Percentiles rank a stretch among this genome's conserved stretches.
Evolutionary conservation across 2,888 invertebrate species (phyloP).

Genomic region (Charanyca ferruginea): DNA sequence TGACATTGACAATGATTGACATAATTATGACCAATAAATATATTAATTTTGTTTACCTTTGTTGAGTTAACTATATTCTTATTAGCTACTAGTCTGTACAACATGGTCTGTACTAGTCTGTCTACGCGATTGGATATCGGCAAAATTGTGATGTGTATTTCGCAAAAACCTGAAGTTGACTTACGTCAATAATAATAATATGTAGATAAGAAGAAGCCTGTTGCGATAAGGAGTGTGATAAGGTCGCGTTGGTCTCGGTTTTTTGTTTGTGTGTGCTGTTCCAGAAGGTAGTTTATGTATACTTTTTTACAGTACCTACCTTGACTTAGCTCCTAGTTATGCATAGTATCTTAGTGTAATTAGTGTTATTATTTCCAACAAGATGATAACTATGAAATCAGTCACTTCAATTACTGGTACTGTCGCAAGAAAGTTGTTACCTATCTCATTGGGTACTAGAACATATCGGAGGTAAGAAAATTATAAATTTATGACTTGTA

Average conservation of each 20-base stretch:
- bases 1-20: no score
- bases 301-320: background rate
- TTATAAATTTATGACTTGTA: background rate
- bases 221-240: background rate
- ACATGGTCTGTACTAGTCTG: no score
- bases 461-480: constrained; percentile 34
- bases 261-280: background rate
- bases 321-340: constrained; percentile 1
- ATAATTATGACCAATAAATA: no score
- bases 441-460: background rate
- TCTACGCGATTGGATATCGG: background rate
- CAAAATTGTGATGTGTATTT: background rate
- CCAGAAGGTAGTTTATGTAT: constrained; percentile 1
- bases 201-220: background rate
- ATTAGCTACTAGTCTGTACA: no score
- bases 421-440: constrained; percentile 32
- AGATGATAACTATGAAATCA: constrained; percentile 40
- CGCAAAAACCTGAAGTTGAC: background rate
- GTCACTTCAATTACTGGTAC: constrained; percentile 20
- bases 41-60: no score
- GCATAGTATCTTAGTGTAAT: background rate
- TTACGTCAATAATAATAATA: background rate
- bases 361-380: constrained; percentile 16
- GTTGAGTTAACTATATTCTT: no score
- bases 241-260: background rate